These are phyloP conservation scores for Acronicta psi DNA, from an alignment of 2,888 invertebrate species.

Conservation along the genomic window DNA sequence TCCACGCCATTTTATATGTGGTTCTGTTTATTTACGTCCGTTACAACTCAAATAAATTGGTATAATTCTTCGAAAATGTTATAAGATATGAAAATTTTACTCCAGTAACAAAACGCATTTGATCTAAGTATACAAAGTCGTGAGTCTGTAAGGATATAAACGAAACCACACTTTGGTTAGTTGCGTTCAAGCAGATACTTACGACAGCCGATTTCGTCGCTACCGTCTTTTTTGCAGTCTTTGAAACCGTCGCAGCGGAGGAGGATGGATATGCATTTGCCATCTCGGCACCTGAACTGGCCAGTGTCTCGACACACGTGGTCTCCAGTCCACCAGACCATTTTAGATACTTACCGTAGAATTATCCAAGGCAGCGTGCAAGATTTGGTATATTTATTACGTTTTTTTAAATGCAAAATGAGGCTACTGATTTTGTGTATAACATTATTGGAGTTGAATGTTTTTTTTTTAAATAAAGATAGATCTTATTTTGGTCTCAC, in stretches of 20 bases:
- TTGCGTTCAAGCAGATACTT: constrained; percentile 74
- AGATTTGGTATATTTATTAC: constrained; percentile 46
- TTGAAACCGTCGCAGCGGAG: constrained; percentile 92
- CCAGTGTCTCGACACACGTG: constrained; percentile 84
- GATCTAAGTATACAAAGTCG: too few relatives aligned
- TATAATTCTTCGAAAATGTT: too few relatives aligned
- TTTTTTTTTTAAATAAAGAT: too few relatives aligned
- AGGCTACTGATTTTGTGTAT: constrained; percentile 2
- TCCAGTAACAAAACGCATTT: too few relatives aligned
- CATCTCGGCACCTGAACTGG: constrained; percentile 92
- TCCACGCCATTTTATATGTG: constrained; percentile 28
- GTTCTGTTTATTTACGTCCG: constrained; percentile 42
- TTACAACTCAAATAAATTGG: neutral
- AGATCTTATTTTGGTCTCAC: too few relatives aligned
- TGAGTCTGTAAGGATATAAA: constrained; percentile 7
- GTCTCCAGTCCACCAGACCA: constrained; percentile 74
- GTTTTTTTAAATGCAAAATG: constrained; percentile 1
- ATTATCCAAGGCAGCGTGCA: constrained; percentile 72
- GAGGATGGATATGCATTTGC: constrained; percentile 91
- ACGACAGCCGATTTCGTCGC: constrained; percentile 91
- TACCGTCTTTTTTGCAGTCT: constrained; percentile 91
- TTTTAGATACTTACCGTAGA: constrained; percentile 77
- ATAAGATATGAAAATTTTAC: too few relatives aligned
- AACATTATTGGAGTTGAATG: neutral
- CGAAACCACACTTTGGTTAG: constrained; percentile 44